Percentiles rank a stretch among this genome's conserved stretches.
Evolutionary conservation across 1,140 invertebrate genomes (phyloP).

Genomic region (Pseudomyrmex gracilis): DNA sequence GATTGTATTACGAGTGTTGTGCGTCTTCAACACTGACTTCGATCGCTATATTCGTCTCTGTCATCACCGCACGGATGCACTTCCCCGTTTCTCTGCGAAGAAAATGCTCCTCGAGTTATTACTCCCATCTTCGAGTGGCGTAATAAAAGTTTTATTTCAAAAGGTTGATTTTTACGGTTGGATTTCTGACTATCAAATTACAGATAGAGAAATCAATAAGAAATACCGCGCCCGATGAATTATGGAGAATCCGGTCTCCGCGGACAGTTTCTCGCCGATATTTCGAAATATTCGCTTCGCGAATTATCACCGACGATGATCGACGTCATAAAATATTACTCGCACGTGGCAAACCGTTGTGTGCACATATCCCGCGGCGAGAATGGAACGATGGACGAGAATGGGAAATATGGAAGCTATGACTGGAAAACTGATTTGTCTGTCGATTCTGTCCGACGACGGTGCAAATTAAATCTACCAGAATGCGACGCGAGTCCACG

Average conservation of each 20-base stretch:
- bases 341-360: neutral
- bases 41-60: neutral
- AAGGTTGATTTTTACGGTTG: neutral
- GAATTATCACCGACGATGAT: slow-evolving; percentile 35
- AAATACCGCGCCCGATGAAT: no score
- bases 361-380: neutral
- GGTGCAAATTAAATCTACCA: slow-evolving; percentile 53
- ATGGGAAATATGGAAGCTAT: slow-evolving; percentile 38
- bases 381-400: slow-evolving; percentile 13
- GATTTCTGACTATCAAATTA: neutral
- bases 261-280: slow-evolving; percentile 25
- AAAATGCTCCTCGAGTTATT: neutral
- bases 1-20: neutral
- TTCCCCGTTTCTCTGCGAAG: neutral
- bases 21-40: neutral
- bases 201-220: no score
- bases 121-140: no score
- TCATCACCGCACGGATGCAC: neutral
- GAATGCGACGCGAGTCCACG: slow-evolving; percentile 45
- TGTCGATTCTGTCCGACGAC: slow-evolving; percentile 12
- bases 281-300: slow-evolving; percentile 9
- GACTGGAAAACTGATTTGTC: slow-evolving; percentile 39
- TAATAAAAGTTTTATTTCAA: no score
- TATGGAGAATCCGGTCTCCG: no score
- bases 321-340: slow-evolving; percentile 37